Evolutionary conservation across 2,113 vertebrate genomes (phyloP).

Genomic region (Hyla sarda): DNA sequence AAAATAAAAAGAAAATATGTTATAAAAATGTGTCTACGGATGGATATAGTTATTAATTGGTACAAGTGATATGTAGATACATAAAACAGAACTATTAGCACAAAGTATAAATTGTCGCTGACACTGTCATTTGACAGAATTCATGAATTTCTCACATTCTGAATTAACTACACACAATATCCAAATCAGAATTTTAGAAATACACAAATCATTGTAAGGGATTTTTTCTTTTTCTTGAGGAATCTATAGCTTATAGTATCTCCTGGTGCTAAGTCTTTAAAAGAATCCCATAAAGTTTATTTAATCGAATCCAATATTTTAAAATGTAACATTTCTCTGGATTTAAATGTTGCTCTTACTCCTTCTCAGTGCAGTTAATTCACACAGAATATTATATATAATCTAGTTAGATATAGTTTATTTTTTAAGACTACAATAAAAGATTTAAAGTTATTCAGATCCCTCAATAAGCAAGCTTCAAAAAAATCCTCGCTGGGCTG

Average conservation of each 20-base stretch:
- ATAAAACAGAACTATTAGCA: not conserved
- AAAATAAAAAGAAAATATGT: not conserved
- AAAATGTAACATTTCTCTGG: not conserved
- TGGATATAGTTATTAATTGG: not conserved
- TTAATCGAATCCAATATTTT: not conserved
- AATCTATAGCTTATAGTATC: not conserved
- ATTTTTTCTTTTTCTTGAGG: not conserved
- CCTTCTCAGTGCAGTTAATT: constrained; percentile 36
- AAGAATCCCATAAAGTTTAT: constrained; percentile 3
- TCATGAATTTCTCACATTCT: not conserved
- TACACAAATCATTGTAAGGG: not conserved
- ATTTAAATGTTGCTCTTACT: constrained; percentile 64
- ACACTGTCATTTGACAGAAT: not conserved
- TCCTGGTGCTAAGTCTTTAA: not conserved
- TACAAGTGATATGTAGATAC: not conserved
- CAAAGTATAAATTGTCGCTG: not conserved
- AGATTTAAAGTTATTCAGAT: constrained; percentile 82
- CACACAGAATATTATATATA: constrained; percentile 76
- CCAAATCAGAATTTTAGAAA: not conserved
- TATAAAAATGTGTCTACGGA: not conserved
- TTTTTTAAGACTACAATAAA: constrained; percentile 76
- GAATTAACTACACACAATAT: not conserved
- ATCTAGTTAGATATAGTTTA: constrained; percentile 83
- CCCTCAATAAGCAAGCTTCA: constrained; percentile 81
- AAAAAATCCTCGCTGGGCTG: constrained; percentile 83